Conservation (phyloP, 2,797 vertebrate species). For the Myripristis murdjan region DNA sequence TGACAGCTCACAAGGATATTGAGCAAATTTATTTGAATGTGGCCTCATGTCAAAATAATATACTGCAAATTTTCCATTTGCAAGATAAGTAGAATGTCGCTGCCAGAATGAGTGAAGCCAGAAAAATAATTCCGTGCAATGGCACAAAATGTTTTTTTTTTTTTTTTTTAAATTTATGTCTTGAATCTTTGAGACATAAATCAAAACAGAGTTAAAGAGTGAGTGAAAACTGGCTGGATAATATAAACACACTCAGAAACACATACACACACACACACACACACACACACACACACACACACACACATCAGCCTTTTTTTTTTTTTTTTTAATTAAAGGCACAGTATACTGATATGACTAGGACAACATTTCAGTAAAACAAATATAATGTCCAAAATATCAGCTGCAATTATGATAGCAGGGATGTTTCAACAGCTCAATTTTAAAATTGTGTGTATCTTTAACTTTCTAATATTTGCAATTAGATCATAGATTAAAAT, state of each 20-base stretch:
- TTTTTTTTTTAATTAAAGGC: no score
- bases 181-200: constrained; percentile 11
- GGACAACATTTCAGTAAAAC: not conserved
- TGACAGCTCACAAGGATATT: constrained; percentile 1
- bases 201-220: no score
- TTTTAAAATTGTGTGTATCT: not conserved
- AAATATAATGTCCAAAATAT: constrained; percentile 3
- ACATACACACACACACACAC: not conserved
- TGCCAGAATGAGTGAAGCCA: constrained; percentile 17
- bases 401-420: not conserved
- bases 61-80: constrained; percentile 5
- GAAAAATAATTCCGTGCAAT: not conserved
- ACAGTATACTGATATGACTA: not conserved
- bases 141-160: accelerated
- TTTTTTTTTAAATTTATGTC: not conserved
- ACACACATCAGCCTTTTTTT: not conserved
- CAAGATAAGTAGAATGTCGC: not conserved
- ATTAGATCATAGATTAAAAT: constrained; percentile 37
- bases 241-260: no score
- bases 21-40: constrained; percentile 14
- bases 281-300: not conserved
- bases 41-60: not conserved
- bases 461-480: constrained; percentile 22
- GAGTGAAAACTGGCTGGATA: no score
- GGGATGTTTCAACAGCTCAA: not conserved